Conservation (phyloP, 1,140 invertebrate genomes). For the Caenorhabditis elegans region DNA sequence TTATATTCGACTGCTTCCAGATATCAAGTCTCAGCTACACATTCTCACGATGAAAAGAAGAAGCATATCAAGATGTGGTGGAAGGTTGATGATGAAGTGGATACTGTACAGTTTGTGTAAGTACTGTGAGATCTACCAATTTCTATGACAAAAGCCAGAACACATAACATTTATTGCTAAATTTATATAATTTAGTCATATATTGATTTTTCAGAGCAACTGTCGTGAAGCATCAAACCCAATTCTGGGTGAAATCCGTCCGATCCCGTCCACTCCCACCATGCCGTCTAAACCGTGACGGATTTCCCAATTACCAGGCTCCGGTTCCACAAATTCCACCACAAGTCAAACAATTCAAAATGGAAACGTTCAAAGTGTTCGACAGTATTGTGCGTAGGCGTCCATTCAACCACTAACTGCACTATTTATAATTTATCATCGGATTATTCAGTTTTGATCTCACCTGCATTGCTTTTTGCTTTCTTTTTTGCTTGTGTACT, state of each 20-base stretch:
- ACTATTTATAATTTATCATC: neutral
- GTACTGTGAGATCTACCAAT: slow-evolving; percentile 6
- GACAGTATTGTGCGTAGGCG: slow-evolving; percentile 46
- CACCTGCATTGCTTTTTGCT: neutral
- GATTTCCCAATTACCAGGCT: slow-evolving; percentile 46
- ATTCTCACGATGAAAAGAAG: slow-evolving; percentile 63
- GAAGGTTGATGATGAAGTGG: slow-evolving; percentile 58
- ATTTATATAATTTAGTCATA: no score
- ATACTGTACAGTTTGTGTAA: slow-evolving; percentile 60
- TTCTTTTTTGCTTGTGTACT: neutral
- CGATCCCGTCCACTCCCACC: slow-evolving; percentile 42
- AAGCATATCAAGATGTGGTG: slow-evolving; percentile 60
- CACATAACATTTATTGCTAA: no score
- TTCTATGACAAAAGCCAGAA: no score
- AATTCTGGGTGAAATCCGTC: slow-evolving; percentile 61
- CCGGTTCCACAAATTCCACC: slow-evolving; percentile 54
- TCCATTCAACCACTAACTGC: slow-evolving; percentile 37
- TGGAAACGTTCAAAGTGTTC: slow-evolving; percentile 62
- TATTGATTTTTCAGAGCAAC: slow-evolving; percentile 60
- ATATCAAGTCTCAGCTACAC: slow-evolving; percentile 59
- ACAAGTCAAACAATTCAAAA: slow-evolving; percentile 60
- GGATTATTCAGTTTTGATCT: neutral
- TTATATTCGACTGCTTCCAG: slow-evolving; percentile 38
- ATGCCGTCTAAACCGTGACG: slow-evolving; percentile 48
- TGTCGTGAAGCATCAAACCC: slow-evolving; percentile 57